Percentiles rank a stretch among this genome's conserved stretches.
These are phyloP conservation scores for Artibeus lituratus DNA, from an alignment of 2,797 vertebrate genomes.

Conservation along the genomic window DNA sequence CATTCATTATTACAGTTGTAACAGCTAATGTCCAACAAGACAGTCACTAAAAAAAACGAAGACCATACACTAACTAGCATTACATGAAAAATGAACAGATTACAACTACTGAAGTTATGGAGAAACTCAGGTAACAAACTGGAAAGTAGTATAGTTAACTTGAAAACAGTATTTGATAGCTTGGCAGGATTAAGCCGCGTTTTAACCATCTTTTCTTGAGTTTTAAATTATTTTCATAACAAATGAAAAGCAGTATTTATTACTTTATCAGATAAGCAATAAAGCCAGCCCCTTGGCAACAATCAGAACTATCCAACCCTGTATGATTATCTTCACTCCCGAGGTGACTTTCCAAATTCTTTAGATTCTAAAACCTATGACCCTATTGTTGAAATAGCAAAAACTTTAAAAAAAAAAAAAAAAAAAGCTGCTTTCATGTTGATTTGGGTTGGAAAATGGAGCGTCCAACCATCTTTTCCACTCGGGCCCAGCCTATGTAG, in stretches of 20 bases:
- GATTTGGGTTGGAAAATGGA: background rate
- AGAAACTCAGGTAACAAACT: constrained; percentile 68
- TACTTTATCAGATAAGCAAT: background rate
- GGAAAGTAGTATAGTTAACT: constrained; percentile 92
- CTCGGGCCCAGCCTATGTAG: background rate
- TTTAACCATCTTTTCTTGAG: constrained; percentile 90
- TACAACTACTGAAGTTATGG: background rate
- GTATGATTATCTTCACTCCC: constrained; percentile 12
- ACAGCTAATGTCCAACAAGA: background rate
- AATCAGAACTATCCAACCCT: background rate
- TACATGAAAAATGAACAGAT: background rate
- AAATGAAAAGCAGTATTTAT: constrained; percentile 75
- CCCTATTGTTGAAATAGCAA: background rate
- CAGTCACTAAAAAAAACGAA: background rate
- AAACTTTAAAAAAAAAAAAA: background rate
- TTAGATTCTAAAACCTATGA: constrained; percentile 39
- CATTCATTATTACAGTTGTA: background rate
- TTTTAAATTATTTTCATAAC: constrained; percentile 93
- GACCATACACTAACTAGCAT: background rate
- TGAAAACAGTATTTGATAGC: constrained; percentile 92
- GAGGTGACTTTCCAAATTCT: constrained; percentile 42
- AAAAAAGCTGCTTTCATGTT: background rate
- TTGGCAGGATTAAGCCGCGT: constrained; percentile 78
- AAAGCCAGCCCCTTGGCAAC: background rate
- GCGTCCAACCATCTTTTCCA: background rate